Evolutionary conservation across 2,797 vertebrate species (phyloP), one percentile per base, ranked within the genome.

Genomic region (Danio choprae): DNA sequence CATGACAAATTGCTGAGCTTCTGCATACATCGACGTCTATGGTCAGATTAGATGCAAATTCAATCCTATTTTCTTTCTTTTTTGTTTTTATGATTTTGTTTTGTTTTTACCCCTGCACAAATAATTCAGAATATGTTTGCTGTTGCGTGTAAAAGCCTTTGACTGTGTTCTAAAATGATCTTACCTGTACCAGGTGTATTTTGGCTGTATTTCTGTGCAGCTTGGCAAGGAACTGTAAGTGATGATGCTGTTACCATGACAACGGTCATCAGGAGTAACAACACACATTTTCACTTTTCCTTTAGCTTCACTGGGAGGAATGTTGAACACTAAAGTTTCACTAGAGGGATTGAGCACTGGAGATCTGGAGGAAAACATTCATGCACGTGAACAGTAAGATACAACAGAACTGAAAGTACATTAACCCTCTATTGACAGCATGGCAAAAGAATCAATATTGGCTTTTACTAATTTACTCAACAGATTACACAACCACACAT

Each of bases 141-240:
- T 29, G 29, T 29, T 29, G 1, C 3, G 29, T 29, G 29, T 29
- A 29, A 29, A 29, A 29, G 29, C 29, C 46, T 6, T 1, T 9
- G 7, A 5, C 29, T 29, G 29, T 29, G 29, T 29, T 29, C 29
- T 1, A 3, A 29, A 64, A 18, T 7, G 43, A 4, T 73, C 43
- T 77, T 83, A 98, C 97, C 97, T 97, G 84, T 86, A 82, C 97
- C 97, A 98, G 78, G 91, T 90, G 83, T 82, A 92, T 20, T 75
- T 87, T 40, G 96, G 97, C 20, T 77, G 77, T 15, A 96, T 83
- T 4, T 20, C 20, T 43, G 78, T 88, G 85, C 97, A 99, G 3
- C 86, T 89, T 0, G 97, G 97, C 4, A 87, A 84, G 0, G 96
- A 95, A 9, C 84, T 82, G 82, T 97, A 98, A 59, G 91, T 91